Evolutionary conservation across 1,140 invertebrate species (phyloP), one percentile per base, ranked within the genome.

Genomic region (Pseudoatta argentina): DNA sequence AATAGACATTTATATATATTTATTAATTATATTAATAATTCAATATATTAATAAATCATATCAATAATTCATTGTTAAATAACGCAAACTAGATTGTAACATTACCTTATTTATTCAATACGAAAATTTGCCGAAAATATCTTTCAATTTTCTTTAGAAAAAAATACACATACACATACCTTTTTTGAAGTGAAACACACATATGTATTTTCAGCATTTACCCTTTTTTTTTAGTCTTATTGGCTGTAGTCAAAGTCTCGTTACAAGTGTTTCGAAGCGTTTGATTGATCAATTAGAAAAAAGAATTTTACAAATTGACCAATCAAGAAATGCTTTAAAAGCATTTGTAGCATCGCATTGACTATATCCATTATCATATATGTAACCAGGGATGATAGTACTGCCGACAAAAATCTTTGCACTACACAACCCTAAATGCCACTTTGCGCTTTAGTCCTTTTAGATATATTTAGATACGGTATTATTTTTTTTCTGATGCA

Each of bases 351-450:
- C 7, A 44, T 44, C 8, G 39, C 2, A 0, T 39, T 39, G 39
- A 44, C 10, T 7, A 10, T 44, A 44, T 10, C 39, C 39, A 44
- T 51, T 51, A 51, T 51, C 48, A 2, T 48, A 5, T 59, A n/a
- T 0, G 6, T 69, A 81, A 64, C 14, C 10, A 51, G 2, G 10
- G 21, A 53, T n/a, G 44, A n/a, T 8, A 48, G 30, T 69, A 81
- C 30, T 59, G 16, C 48, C 24, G 21, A 69, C 1, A 53, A 18
- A 81, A 67, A 87, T 67, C 55, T 86, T 71, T 75, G 14, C 14
- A 85, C 79, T 91, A 86, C 86, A 91, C 73, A 72, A 82, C 24
- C 75, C 89, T 91, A 87, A 91, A 91, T 78, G 55, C n/a, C 7
- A 85, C 53, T 78, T 77, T 88, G 89, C 39, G 39, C 91, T 92